phyloP scores from a whole-genome alignment of 2,113 vertebrate genomes.

The Alces alces region DNA sequence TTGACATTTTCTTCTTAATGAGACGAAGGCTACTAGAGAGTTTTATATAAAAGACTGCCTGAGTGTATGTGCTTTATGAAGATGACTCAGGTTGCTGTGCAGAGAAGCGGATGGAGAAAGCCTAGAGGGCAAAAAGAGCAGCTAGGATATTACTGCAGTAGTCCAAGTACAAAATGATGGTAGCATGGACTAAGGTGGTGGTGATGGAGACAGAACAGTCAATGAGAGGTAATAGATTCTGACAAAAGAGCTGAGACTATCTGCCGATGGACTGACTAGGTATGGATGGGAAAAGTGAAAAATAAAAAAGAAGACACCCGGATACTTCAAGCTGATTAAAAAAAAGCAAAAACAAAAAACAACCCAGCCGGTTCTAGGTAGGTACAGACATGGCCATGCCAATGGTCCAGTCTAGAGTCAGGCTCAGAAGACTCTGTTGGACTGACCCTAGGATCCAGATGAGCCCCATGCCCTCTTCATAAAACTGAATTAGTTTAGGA shows the following conservation, averaged over 20 bases:
- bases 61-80: neutral
- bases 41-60: neutral
- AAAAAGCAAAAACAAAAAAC: neutral
- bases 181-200: neutral
- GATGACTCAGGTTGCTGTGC: neutral
- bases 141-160: neutral
- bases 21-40: neutral
- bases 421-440: neutral
- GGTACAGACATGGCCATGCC: neutral
- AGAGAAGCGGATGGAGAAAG: neutral
- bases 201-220: neutral
- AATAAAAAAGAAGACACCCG: neutral
- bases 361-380: neutral
- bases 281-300: neutral
- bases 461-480: neutral
- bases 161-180: neutral
- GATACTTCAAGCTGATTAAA: neutral
- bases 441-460: neutral
- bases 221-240: neutral
- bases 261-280: neutral
- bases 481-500: neutral
- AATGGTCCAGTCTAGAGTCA: neutral
- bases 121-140: neutral
- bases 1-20: neutral
- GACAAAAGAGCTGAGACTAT: neutral